phyloP scores from a whole-genome alignment of 2,888 invertebrate genomes.

The Hydropsyche betteni region DNA sequence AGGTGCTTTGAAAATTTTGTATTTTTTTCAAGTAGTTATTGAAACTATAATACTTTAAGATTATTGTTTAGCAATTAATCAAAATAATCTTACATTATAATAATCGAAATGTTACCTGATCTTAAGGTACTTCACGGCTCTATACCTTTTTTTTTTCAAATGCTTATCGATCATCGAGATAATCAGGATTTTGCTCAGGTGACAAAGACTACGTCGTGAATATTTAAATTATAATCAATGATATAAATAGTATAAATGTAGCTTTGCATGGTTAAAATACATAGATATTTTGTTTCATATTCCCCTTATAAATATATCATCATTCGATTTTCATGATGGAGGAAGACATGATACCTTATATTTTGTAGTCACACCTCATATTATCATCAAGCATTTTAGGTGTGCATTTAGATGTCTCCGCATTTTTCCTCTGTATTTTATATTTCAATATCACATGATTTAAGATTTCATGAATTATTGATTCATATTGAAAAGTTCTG shows the following conservation, averaged over 20 bases:
- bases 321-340: constrained; percentile 5
- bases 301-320: not conserved
- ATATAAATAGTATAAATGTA: constrained; percentile 28
- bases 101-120: constrained; percentile 25
- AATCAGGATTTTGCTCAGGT: constrained; percentile 35
- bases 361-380: constrained; percentile 13
- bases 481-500: not conserved
- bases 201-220: constrained; percentile 22
- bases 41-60: too few species aligned
- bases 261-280: constrained; percentile 35
- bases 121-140: constrained; percentile 2
- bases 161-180: constrained; percentile 37
- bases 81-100: too few species aligned
- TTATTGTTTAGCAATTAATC: not conserved
- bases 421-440: not conserved
- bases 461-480: not conserved
- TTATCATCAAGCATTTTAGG: constrained; percentile 14
- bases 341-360: not conserved
- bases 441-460: not conserved
- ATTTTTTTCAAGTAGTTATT: too few species aligned
- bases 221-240: constrained; percentile 23
- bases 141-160: constrained; percentile 31
- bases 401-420: constrained; percentile 11
- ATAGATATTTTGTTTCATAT: constrained; percentile 14
- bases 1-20: too few species aligned